Base-by-base conservation (phyloP, 2,888 invertebrate genomes). In the Aquatica leii region DNA sequence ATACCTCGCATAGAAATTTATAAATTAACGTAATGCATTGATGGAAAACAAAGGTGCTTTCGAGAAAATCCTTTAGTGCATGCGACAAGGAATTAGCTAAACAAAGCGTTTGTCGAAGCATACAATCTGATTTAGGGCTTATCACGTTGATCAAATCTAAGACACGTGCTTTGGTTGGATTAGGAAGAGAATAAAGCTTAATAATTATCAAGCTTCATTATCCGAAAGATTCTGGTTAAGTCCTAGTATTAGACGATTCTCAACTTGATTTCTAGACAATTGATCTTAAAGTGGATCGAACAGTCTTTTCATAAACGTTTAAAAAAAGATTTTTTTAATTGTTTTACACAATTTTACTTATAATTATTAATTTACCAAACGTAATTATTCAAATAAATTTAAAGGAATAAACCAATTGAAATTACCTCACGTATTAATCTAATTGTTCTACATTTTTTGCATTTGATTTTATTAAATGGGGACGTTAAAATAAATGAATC, bases 51-150 rank as follows among this genome's bases (percentile, higher is more conserved):
- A 43, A 43, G 41, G 41, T 43, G 17, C 14, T 17, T 17, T 43
- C 15, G 17, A 17, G 14, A 43, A 17, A 43, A 43, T 43, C 15
- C 17, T 14, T 43, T 43, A n/a, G 41, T 43, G 41, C 41, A 43
- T 17, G 5, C 41, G 41, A 43, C 41, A 43, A 43, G 41, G 41
- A 43, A 43, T 43, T 43, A 43, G 41, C 41, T 43, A 43, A 43
- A 43, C 41, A 43, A 43, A 43, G 41, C 41, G 17, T 43, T 43
- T 43, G 41, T 43, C 41, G 41, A 43, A 43, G 41, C 41, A 43
- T 43, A 43, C 41, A 43, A 43, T 43, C 41, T 43, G 41, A 43
- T 43, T 43, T 43, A 43, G 41, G 15, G 41, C 41, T 43, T 43
- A 43, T 43, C 41, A 43, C 41, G 41, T 43, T 43, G 41, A 43